A percentile compares a stretch with the other conserved stretches of the same genome.
phyloP scores from a whole-genome alignment of 2,888 invertebrate species.

The Polydrusus pterygomalis region DNA sequence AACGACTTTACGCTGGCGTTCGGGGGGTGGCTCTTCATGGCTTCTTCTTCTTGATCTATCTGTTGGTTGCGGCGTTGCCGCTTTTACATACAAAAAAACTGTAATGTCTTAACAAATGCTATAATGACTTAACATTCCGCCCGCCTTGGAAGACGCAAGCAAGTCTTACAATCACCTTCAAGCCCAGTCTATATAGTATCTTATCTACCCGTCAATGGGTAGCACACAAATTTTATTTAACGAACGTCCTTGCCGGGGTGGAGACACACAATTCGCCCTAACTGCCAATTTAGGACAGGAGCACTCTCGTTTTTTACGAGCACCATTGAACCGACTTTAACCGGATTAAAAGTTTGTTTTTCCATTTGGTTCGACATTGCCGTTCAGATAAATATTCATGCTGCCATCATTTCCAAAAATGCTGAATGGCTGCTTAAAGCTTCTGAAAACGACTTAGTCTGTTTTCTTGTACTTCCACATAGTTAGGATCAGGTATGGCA shows the following conservation, averaged over 20 bases:
- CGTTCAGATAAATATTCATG: slow-evolving; percentile 54
- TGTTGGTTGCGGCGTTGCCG: too few relatives aligned
- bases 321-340: not conserved
- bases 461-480: slow-evolving; percentile 31
- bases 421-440: slow-evolving; percentile 42
- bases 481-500: slow-evolving; percentile 49
- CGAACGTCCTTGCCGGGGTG: slow-evolving; percentile 54
- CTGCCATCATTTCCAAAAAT: slow-evolving; percentile 52
- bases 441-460: slow-evolving; percentile 40
- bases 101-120: too few relatives aligned
- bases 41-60: too few relatives aligned
- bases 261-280: slow-evolving; percentile 44
- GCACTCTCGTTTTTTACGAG: slow-evolving; percentile 45
- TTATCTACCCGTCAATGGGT: slow-evolving; percentile 4
- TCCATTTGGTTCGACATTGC: slow-evolving; percentile 54
- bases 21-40: too few relatives aligned
- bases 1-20: too few relatives aligned
- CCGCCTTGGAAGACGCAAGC: too few relatives aligned
- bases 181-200: not conserved
- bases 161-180: too few relatives aligned
- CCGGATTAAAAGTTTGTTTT: not conserved
- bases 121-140: too few relatives aligned
- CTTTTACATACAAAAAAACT: too few relatives aligned
- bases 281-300: slow-evolving; percentile 51
- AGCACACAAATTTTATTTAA: slow-evolving; percentile 47